Conservation (phyloP, 2,113 vertebrate species). For the Alexandromys fortis region DNA sequence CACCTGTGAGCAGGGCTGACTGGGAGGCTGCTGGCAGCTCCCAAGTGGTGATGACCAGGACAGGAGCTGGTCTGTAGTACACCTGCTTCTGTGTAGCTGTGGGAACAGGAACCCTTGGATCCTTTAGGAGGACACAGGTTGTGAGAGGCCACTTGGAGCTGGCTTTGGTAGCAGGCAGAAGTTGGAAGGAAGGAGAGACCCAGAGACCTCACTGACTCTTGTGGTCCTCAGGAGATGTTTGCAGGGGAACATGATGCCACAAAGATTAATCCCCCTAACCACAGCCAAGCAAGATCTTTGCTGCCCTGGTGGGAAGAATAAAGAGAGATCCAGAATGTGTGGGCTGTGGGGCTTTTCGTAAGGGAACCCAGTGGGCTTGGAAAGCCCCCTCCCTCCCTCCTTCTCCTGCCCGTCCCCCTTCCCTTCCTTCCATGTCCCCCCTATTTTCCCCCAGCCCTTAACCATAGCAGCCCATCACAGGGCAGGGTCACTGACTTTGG, state of each 20-base stretch:
- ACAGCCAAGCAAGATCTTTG: not conserved
- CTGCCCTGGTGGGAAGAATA: not conserved
- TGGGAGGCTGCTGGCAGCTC: not conserved
- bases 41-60: too few species aligned
- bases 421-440: not conserved
- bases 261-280: not conserved
- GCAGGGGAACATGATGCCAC: not conserved
- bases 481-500: fast-evolving
- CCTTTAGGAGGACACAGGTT: not conserved
- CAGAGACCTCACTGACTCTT: not conserved
- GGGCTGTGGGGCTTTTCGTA: not conserved
- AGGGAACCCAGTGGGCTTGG: conserved; percentile 1
- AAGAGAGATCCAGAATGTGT: not conserved
- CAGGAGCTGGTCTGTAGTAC: not conserved
- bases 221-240: not conserved
- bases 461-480: not conserved
- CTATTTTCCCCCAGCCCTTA: not conserved
- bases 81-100: not conserved
- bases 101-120: not conserved
- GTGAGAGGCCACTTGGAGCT: not conserved
- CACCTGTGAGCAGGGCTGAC: not conserved
- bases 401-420: not conserved
- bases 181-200: not conserved
- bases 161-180: not conserved
- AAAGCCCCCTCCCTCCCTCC: not conserved